phyloP scores from a whole-genome alignment of 2,797 vertebrate genomes.

The Oreortyx pictus region DNA sequence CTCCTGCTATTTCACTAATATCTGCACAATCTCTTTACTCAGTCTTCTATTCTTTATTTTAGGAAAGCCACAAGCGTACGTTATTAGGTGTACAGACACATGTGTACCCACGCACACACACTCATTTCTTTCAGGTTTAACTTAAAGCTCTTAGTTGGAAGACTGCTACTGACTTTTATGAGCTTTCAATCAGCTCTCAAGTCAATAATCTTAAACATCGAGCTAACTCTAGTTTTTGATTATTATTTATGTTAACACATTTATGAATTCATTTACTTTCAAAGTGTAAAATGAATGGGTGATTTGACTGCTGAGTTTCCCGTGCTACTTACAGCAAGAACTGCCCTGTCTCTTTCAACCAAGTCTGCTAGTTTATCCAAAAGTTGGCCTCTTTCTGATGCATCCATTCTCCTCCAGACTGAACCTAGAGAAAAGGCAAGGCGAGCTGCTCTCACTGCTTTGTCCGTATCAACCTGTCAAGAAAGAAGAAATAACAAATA shows the following conservation, averaged over 20 bases:
- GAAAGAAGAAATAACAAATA: neutral
- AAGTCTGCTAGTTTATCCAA: conserved; percentile 94
- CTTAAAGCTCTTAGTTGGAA: neutral
- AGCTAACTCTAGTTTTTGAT: neutral
- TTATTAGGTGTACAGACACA: accelerated
- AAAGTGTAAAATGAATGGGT: neutral
- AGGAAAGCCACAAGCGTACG: accelerated
- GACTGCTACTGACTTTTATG: neutral
- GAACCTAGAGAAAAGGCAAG: conserved; percentile 94
- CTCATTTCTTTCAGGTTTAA: neutral
- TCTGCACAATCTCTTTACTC: neutral
- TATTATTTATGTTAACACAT: neutral
- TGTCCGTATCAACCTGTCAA: conserved; percentile 91
- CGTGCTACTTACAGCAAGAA: conserved; percentile 86
- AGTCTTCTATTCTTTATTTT: neutral
- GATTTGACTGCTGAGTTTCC: neutral
- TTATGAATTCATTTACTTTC: neutral
- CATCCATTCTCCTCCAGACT: conserved; percentile 95
- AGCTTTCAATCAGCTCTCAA: neutral
- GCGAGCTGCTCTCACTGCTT: conserved; percentile 93
- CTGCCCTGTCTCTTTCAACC: conserved; percentile 92
- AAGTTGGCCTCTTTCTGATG: conserved; percentile 92
- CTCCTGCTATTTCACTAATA: neutral
- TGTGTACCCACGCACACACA: too few relatives aligned
- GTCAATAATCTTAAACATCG: neutral